Conservation (phyloP, 2,113 vertebrate genomes). For the Manacus vitellinus region DNA sequence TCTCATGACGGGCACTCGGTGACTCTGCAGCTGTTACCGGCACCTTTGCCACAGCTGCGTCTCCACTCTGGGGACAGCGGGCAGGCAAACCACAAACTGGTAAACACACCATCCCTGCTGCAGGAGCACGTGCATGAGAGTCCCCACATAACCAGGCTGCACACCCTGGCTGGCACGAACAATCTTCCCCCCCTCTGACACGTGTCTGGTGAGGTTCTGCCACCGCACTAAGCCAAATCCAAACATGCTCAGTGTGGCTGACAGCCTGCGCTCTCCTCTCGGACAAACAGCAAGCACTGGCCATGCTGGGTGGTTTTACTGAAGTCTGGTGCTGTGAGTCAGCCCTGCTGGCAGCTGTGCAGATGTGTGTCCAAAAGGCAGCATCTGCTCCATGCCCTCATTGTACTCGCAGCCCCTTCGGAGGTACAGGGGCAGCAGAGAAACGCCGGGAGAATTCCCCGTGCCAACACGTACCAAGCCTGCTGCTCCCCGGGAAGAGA, state of each 20-base stretch:
- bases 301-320: background rate
- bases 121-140: background rate
- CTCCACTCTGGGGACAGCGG: background rate
- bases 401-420: background rate
- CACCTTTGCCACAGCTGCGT: background rate
- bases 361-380: background rate
- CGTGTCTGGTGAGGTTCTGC: rapidly evolving
- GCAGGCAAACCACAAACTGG: background rate
- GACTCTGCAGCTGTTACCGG: background rate
- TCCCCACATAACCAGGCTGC: background rate
- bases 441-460: rapidly evolving
- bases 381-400: background rate
- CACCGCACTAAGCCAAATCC: rapidly evolving
- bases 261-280: background rate
- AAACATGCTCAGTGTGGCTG: background rate
- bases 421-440: background rate
- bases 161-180: background rate
- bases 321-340: background rate
- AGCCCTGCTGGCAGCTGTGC: background rate
- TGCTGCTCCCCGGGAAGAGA: background rate
- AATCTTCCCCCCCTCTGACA: no score
- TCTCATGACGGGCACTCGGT: background rate
- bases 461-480: background rate
- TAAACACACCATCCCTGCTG: background rate
- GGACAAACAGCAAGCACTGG: background rate